These are phyloP conservation scores for Plusia festucae DNA, from an alignment of 2,888 invertebrate genomes.

Conservation along the genomic window DNA sequence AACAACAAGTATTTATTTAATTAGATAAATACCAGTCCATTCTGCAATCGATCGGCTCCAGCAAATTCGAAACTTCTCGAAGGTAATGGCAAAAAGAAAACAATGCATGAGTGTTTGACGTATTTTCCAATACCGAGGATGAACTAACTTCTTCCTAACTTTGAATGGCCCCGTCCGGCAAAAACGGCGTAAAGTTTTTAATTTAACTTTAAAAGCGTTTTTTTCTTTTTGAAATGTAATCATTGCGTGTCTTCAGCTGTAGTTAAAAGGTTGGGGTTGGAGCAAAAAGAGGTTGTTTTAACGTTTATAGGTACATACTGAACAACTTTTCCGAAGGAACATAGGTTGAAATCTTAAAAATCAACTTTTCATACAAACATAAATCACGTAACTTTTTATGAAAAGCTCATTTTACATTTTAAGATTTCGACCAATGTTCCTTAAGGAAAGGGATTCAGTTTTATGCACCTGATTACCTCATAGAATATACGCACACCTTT, in stretches of 20 bases:
- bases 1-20: not conserved
- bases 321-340: too few species aligned
- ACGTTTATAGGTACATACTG: too few species aligned
- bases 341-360: too few species aligned
- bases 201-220: constrained; percentile 66
- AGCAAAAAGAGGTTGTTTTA: not conserved
- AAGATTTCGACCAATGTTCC: too few species aligned
- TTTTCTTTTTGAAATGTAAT: constrained; percentile 54
- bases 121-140: constrained; percentile 73
- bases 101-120: constrained; percentile 69
- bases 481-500: too few species aligned
- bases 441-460: too few species aligned
- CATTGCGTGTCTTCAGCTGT: constrained; percentile 35
- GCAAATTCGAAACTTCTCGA: constrained; percentile 51
- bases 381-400: too few species aligned
- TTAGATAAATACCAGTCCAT: constrained; percentile 11
- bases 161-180: constrained; percentile 56
- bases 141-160: constrained; percentile 56
- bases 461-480: too few species aligned
- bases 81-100: constrained; percentile 70
- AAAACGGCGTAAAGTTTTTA: constrained; percentile 65
- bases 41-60: constrained; percentile 27
- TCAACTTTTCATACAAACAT: too few species aligned
- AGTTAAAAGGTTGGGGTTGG: constrained; percentile 1
- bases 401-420: too few species aligned